Evolutionary conservation across 1,140 invertebrate genomes (phyloP), one percentile per base, ranked within the genome.

Genomic region (Cardiocondyla obscurior): DNA sequence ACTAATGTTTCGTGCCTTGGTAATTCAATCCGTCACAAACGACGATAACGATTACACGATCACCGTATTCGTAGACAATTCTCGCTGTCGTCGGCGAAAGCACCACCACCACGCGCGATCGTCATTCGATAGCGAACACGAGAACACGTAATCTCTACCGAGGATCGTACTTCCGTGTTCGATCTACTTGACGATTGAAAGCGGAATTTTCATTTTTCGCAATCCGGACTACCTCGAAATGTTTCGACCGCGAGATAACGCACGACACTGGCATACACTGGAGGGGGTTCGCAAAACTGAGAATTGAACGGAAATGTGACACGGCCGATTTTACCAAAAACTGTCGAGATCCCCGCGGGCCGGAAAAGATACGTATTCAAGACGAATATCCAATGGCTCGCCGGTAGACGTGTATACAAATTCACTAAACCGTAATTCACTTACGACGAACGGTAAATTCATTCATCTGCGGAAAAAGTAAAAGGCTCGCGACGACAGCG

Each of bases 1-100:
- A 92, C 89, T 93, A 94, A 94, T 94, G 90, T 93, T 93, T 93
- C 88, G 86, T 84, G 84, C 76, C 79, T 90, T 85, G 58, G 65
- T 79, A 67, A 85, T 85, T 85, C 77, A 87, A 85, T 84, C 55
- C 81, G 60, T 79, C 81, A 72, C 73, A 70, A 85, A 88, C 65
- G 73, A 44, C 65, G 81, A 81, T 65, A 62, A 81, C 74, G 83
- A 85, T 55, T 73, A 72, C 85, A 72, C 85, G 72, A 86, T 88
- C 85, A 69, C 64, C 55, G 72, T 51, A 60, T 25, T 8, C 57
- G 82, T 72, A 70, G 74, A 83, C 51, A 33, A 55, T 28, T 53
- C 73, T 81, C 82, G 58, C 36, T 67, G 85, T 67, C 82, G 81
- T 77, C 42, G 73, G 39, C 36, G 62, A n/a, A 58, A 72, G 65